phyloP scores from a whole-genome alignment of 2,888 invertebrate genomes.

The Coenonympha arcania region DNA sequence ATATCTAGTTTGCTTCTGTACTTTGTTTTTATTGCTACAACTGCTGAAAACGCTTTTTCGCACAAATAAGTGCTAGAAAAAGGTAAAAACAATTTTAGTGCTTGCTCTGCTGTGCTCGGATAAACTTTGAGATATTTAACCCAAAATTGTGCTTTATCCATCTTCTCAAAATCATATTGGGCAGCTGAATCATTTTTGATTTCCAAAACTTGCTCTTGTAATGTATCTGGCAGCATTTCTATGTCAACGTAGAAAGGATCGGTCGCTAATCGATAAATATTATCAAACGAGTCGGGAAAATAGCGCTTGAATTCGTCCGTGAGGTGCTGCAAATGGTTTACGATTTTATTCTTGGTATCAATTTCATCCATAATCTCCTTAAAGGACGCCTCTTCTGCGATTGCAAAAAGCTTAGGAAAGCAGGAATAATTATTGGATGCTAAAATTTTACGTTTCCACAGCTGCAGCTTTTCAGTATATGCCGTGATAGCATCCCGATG shows the following conservation, averaged over 20 bases:
- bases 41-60: constrained; percentile 15
- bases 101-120: constrained; percentile 21
- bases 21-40: constrained; percentile 16
- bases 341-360: constrained; percentile 6
- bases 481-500: constrained; percentile 21
- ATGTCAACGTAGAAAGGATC: constrained; percentile 23
- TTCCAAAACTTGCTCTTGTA: constrained; percentile 23
- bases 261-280: constrained; percentile 19
- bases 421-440: neutral
- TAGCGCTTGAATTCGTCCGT: constrained; percentile 16
- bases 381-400: neutral
- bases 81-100: constrained; percentile 25
- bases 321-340: constrained; percentile 5
- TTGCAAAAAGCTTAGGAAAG: neutral
- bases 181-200: constrained; percentile 26
- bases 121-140: constrained; percentile 26
- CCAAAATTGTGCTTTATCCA: constrained; percentile 24
- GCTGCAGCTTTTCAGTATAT: constrained; percentile 25
- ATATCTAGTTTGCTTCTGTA: neutral
- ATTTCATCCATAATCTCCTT: neutral
- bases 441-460: neutral
- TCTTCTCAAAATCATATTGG: no score
- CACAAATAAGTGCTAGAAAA: constrained; percentile 17
- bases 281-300: constrained; percentile 20
- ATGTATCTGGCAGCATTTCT: neutral